Evolutionary conservation across 2,888 invertebrate genomes (phyloP).

Genomic region (Platerodrilus igneus): DNA sequence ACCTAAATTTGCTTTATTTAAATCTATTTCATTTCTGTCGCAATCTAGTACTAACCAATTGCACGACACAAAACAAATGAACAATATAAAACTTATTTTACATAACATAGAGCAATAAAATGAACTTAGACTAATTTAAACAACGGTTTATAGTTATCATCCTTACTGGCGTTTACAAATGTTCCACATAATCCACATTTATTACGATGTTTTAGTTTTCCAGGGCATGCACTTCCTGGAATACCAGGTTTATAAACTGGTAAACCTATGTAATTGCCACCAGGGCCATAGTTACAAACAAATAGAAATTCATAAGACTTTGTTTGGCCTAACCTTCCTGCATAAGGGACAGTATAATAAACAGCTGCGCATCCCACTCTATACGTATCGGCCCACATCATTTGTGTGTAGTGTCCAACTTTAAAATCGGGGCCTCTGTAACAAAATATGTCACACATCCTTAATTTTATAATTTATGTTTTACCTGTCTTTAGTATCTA

Average conservation of each 20-base stretch:
- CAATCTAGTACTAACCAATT: no score
- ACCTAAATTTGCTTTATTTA: no score
- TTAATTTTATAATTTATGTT: background rate
- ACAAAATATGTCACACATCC: constrained; percentile 6
- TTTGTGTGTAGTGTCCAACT: constrained; percentile 45
- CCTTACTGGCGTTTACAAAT: constrained; percentile 11
- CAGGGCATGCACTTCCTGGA: constrained; percentile 33
- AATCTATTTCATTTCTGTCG: no score
- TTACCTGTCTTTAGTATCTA: constrained; percentile 38
- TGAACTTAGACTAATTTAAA: no score
- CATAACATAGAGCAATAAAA: no score
- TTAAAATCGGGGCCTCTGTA: constrained; percentile 33
- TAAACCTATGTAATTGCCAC: constrained; percentile 40
- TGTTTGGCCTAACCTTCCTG: no score
- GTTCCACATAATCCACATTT: constrained; percentile 38
- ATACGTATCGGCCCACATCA: constrained; percentile 43
- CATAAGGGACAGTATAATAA: constrained; percentile 2
- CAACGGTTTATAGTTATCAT: constrained; percentile 8
- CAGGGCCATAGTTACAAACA: constrained; percentile 44
- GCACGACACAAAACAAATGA: no score
- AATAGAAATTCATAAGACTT: constrained; percentile 40
- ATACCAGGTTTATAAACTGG: constrained; percentile 39
- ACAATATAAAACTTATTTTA: no score
- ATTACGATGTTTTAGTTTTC: constrained; percentile 26
- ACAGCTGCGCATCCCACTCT: constrained; percentile 43